Evolutionary conservation across 37 sponge, comb jelly and placozoan species (phyloP).

Genomic region (Bolinopsis microptera): DNA sequence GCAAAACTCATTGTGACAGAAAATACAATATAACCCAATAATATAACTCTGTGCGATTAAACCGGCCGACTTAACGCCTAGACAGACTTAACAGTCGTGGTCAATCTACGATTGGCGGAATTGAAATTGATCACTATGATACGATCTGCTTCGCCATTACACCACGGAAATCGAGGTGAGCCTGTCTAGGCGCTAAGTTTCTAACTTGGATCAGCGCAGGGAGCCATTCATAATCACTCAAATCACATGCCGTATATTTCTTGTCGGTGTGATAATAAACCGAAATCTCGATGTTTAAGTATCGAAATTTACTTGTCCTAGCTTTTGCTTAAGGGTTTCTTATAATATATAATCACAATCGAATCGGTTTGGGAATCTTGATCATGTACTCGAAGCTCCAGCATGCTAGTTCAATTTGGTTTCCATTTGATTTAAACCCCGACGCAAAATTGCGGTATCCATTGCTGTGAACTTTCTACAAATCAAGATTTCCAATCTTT

Average conservation of each 20-base stretch:
- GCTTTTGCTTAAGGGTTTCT: background rate
- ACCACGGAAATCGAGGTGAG: too few relatives aligned
- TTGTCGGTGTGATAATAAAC: background rate
- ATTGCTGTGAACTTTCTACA: too few relatives aligned
- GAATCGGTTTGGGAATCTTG: background rate
- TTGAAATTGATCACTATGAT: background rate
- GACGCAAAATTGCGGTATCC: too few relatives aligned
- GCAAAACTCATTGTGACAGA: background rate
- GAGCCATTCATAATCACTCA: background rate
- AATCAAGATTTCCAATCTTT: background rate
- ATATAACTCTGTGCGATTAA: background rate
- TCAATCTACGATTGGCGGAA: background rate
- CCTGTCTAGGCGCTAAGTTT: background rate
- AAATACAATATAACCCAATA: background rate
- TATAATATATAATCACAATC: background rate
- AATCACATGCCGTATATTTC: background rate
- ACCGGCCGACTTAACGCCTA: background rate
- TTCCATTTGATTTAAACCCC: too few relatives aligned
- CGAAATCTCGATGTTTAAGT: background rate
- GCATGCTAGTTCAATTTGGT: too few relatives aligned
- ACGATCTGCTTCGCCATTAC: too few relatives aligned
- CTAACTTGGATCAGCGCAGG: background rate
- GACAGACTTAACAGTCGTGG: background rate
- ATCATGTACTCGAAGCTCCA: too few relatives aligned
- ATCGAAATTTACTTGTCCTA: background rate